Evolutionary conservation across 2,888 invertebrate species (phyloP).

Genomic region (Esperia sulphurella): DNA sequence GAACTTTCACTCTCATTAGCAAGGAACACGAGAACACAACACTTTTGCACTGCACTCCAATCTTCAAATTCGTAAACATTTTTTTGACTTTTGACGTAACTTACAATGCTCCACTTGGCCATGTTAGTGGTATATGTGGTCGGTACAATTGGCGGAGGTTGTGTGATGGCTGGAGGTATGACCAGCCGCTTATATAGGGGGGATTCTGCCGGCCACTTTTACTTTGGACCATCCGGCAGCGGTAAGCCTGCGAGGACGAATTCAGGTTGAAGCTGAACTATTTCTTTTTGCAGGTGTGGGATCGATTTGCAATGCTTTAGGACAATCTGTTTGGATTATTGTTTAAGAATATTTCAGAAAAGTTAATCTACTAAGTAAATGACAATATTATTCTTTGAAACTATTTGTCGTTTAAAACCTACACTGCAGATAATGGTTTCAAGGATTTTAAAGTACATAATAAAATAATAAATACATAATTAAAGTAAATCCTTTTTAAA

Average conservation of each 20-base stretch:
- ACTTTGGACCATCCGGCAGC: slow-evolving; percentile 55
- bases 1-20: slow-evolving; percentile 16
- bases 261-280: slow-evolving; percentile 53
- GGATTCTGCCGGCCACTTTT: slow-evolving; percentile 67
- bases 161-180: slow-evolving; percentile 50
- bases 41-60: slow-evolving; percentile 67
- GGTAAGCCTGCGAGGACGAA: slow-evolving; percentile 21
- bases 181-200: slow-evolving; percentile 60
- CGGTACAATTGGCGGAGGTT: slow-evolving; percentile 47
- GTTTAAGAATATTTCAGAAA: too few relatives aligned
- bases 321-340: too few relatives aligned
- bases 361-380: too few relatives aligned
- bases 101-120: slow-evolving; percentile 74
- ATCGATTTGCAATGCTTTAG: too few relatives aligned
- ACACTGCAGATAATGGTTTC: too few relatives aligned
- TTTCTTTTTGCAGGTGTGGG: slow-evolving; percentile 24
- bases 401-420: too few relatives aligned
- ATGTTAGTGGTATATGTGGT: slow-evolving; percentile 45
- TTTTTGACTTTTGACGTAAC: slow-evolving; percentile 24
- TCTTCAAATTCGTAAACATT: slow-evolving; percentile 7
- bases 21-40: too few relatives aligned
- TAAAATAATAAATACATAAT: too few relatives aligned
- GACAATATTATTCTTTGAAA: too few relatives aligned
- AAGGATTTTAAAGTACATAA: too few relatives aligned
- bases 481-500: too few relatives aligned